phyloP scores from a whole-genome alignment of 2,888 invertebrate species.

The Silvanus unidentatus region DNA sequence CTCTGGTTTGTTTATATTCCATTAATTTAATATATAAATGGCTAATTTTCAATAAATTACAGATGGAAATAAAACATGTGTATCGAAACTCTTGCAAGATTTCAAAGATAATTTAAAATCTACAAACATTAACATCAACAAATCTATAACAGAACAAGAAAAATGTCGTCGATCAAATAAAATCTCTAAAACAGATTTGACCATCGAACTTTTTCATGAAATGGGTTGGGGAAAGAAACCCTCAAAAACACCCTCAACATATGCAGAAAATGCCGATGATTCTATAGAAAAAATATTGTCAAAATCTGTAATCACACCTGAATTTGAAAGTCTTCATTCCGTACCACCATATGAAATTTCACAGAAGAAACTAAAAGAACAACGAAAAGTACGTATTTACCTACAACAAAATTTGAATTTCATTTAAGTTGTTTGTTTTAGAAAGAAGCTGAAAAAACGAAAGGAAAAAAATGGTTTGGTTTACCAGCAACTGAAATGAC shows the following conservation, averaged over 20 bases:
- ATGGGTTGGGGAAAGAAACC: conserved; percentile 34
- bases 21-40: too few species aligned
- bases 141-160: too few species aligned
- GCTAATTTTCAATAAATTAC: conserved; percentile 1
- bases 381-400: conserved; percentile 49
- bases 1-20: too few species aligned
- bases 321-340: conserved; percentile 58
- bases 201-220: conserved; percentile 21
- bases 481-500: conserved; percentile 85
- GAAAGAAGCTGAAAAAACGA: conserved; percentile 70
- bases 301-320: conserved; percentile 56
- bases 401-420: conserved; percentile 33
- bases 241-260: conserved; percentile 34
- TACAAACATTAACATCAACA: too few species aligned
- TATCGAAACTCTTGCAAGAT: too few species aligned
- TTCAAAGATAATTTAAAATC: too few species aligned
- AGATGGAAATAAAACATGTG: background rate
- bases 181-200: background rate
- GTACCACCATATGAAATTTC: conserved; percentile 57
- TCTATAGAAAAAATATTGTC: conserved; percentile 55
- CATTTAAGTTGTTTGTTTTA: conserved; percentile 39
- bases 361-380: conserved; percentile 52
- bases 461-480: conserved; percentile 85
- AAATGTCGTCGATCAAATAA: too few species aligned
- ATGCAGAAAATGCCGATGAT: conserved; percentile 24